These are phyloP conservation scores for Camponotus pennsylvanicus DNA, from an alignment of 1,140 invertebrate genomes.

Conservation along the genomic window DNA sequence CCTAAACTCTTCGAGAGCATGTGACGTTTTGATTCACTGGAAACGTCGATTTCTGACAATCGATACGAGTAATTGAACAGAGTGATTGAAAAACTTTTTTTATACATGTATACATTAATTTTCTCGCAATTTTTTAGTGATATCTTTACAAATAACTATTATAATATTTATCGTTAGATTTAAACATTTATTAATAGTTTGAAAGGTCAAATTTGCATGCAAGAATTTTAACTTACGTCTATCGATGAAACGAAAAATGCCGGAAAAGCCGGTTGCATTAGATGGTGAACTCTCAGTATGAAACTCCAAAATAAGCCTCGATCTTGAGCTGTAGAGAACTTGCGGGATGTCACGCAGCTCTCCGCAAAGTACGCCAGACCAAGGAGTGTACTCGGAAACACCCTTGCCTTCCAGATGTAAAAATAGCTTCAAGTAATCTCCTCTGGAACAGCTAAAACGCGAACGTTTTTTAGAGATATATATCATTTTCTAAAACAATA, in stretches of 20 bases:
- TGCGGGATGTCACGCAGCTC: constrained; percentile 90
- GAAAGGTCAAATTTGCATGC: not conserved
- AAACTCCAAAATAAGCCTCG: constrained; percentile 93
- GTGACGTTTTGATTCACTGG: not conserved
- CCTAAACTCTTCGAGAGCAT: constrained; percentile 36
- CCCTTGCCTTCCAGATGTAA: constrained; percentile 89
- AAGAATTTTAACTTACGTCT: constrained; percentile 89
- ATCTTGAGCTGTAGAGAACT: constrained; percentile 93
- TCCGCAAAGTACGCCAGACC: constrained; percentile 92
- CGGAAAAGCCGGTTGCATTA: constrained; percentile 92
- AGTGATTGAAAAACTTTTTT: not conserved
- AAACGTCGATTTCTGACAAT: constrained; percentile 23
- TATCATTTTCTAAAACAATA: not conserved
- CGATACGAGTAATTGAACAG: not conserved
- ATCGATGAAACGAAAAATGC: constrained; percentile 93
- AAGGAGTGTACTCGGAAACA: constrained; percentile 93
- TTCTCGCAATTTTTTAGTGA: not conserved
- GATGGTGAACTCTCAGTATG: constrained; percentile 88
- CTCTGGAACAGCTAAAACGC: constrained; percentile 90
- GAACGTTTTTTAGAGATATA: constrained; percentile 12
- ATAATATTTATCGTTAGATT: not conserved
- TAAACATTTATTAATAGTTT: not conserved
- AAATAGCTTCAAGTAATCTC: constrained; percentile 94
- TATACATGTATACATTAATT: not conserved
- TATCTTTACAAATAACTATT: not conserved